phyloP scores from a whole-genome alignment of 2,888 invertebrate genomes.

The Trichogramma evanescens region DNA sequence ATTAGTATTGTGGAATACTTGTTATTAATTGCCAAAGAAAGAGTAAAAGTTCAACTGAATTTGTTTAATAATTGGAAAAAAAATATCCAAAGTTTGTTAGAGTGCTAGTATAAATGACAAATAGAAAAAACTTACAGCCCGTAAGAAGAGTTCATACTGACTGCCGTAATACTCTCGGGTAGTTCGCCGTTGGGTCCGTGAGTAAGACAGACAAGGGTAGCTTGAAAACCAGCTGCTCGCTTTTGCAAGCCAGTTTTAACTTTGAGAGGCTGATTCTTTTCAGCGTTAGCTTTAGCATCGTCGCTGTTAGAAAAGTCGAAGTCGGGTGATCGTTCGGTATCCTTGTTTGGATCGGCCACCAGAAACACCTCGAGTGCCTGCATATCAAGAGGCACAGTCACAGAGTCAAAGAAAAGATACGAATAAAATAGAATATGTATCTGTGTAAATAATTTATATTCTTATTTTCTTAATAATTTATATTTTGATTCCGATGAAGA shows the following conservation, averaged over 20 bases:
- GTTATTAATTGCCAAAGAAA: too few species aligned
- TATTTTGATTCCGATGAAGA: too few species aligned
- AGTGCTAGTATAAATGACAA: background rate
- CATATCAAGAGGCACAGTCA: background rate
- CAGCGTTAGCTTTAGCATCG: constrained; percentile 47
- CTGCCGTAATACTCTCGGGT: constrained; percentile 78
- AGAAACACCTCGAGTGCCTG: constrained; percentile 83
- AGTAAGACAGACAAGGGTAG: constrained; percentile 88
- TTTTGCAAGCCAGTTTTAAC: constrained; percentile 73
- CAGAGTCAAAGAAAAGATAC: too few species aligned
- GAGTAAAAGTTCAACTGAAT: too few species aligned
- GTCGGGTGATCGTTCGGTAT: constrained; percentile 74
- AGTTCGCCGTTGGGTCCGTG: constrained; percentile 71
- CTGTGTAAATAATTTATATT: too few species aligned
- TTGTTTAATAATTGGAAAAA: background rate
- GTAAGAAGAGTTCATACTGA: constrained; percentile 92
- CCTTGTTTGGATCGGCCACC: constrained; percentile 71
- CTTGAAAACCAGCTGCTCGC: constrained; percentile 94
- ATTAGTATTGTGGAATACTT: too few species aligned
- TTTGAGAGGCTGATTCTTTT: constrained; percentile 53
- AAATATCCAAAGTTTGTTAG: constrained; percentile 1
- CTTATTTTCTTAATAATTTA: too few species aligned
- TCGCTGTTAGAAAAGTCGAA: constrained; percentile 61
- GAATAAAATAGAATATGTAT: too few species aligned
- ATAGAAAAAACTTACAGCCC: constrained; percentile 75